Evolutionary conservation across 2,797 vertebrate genomes (phyloP), one percentile per base, ranked within the genome.

Genomic region (Falco columbarius): DNA sequence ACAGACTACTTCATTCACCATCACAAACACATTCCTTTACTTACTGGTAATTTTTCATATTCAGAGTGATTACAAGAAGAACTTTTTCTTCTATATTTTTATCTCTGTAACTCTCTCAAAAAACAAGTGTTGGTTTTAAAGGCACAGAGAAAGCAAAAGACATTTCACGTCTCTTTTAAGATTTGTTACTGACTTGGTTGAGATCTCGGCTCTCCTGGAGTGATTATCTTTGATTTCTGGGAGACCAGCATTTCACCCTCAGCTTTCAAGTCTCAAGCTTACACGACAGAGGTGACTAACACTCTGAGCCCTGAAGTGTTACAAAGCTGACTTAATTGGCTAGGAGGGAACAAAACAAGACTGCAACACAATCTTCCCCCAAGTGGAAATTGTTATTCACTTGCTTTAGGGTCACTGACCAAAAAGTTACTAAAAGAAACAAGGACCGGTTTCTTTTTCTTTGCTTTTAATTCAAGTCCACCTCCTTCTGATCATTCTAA

Each of bases 291-390:
- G 94, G 75, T 96, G 93, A 96, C 93, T 95, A 96, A 95, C 51
- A 66, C 80, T 72, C 49, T 0, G 4, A 92, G 75, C 32, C 79
- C 93, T 62, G 19, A 93, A 93, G 83, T 86, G 55, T 94, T 86
- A 96, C 62, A 66, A 80, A 93, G 89, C 81, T 91, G 89, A 93
- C 79, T 95, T 96, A 94, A 95, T 59, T 91, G 91, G 75, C 44
- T 74, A 90, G 90, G 84, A 97, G 74, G 90, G 63, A 96, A 95
- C 83, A 97, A 95, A 96, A 90, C 86, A 88, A 75, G 68, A 75
- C 65, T 49, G 90, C 96, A 97, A 96, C 29, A 88, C 63, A 76
- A 92, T 92, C 93, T 84, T 95, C 47, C 86, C 62, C 86, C 75
- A 90, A 93, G 92, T 94, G 90, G 92, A 96, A 97, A 92, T 38